These are phyloP conservation scores for Pagetopsis macropterus DNA, from an alignment of 2,797 vertebrate genomes.

Conservation along the genomic window DNA sequence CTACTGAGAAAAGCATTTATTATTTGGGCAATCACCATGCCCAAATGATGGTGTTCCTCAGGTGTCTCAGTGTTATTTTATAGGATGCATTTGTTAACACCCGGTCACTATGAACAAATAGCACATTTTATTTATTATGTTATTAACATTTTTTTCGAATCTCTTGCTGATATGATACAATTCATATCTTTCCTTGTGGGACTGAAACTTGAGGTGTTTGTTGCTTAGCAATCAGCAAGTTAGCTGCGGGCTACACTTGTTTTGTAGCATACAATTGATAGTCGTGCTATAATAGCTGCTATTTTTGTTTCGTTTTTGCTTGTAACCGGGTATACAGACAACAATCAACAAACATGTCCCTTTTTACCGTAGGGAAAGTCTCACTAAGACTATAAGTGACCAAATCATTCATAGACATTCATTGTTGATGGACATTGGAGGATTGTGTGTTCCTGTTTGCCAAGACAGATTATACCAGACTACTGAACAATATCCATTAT, in stretches of 20 bases:
- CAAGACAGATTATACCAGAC: conserved; percentile 6
- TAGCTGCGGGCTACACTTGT: neutral
- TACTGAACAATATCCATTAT: conserved; percentile 1
- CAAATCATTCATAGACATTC: neutral
- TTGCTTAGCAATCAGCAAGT: neutral
- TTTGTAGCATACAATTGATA: neutral
- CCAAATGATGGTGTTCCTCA: neutral
- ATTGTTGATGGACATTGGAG: neutral
- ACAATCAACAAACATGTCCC: neutral
- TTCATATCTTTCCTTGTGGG: neutral
- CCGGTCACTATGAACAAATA: neutral
- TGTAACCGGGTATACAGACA: neutral
- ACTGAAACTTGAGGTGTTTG: neutral
- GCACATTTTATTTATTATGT: neutral
- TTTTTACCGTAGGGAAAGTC: neutral
- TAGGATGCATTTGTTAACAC: neutral
- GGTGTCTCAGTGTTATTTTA: neutral
- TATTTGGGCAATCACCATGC: neutral
- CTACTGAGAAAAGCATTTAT: neutral
- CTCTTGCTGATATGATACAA: neutral
- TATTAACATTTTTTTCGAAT: neutral
- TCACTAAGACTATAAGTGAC: neutral
- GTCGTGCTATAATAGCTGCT: neutral
- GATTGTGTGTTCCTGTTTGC: neutral
- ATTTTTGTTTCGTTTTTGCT: neutral